Conservation (phyloP, 2,797 vertebrate species). For the Sebastes elongatus region DNA sequence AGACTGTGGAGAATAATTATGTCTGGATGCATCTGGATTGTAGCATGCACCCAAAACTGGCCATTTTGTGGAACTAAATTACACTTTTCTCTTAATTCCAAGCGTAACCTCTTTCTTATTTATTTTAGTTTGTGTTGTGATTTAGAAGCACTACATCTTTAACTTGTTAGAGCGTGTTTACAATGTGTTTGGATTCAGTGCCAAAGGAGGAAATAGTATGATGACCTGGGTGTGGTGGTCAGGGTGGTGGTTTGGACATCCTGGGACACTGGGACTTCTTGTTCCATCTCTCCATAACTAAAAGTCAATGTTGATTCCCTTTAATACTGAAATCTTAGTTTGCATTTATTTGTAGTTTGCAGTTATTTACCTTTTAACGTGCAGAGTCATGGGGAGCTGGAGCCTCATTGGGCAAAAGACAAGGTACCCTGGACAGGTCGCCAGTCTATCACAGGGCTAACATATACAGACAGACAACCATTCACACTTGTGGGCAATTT, state of each 20-base stretch:
- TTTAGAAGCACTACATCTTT: neutral
- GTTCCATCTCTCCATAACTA: neutral
- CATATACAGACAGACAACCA: neutral
- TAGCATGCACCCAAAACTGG: constrained; percentile 5
- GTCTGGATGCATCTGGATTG: constrained; percentile 39
- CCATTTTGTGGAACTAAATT: constrained; percentile 29
- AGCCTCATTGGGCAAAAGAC: neutral
- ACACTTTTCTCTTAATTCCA: constrained; percentile 24
- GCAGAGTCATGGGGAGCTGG: neutral
- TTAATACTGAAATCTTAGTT: neutral
- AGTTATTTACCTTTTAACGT: neutral
- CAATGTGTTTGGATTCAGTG: constrained; percentile 11
- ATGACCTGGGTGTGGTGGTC: neutral
- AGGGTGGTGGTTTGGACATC: neutral
- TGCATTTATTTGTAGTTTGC: neutral
- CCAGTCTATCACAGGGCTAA: neutral
- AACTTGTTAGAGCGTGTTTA: neutral
- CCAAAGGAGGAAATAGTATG: neutral
- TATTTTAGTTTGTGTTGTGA: constrained; percentile 1
- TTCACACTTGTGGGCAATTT: neutral
- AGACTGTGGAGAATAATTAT: constrained; percentile 56
- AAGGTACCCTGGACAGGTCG: neutral
- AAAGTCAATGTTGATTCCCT: neutral
- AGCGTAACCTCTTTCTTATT: neutral
- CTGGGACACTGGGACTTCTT: neutral